Conservation (phyloP, 64 coral and sea anemone species). For the Hydrozoanthus tunicans region DNA sequence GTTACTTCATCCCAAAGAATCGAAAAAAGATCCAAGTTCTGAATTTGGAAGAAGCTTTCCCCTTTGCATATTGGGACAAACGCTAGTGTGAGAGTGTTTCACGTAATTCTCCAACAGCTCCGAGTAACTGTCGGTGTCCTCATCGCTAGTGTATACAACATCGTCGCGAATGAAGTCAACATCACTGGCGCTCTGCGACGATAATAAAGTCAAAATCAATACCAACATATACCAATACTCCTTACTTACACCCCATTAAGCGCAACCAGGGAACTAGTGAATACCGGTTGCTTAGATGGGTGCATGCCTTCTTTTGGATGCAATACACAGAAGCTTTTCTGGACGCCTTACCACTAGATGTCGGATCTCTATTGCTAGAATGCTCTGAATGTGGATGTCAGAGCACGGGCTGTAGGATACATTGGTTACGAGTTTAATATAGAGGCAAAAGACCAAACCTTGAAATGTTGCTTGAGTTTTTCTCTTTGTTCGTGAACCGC, state of each 20-base stretch:
- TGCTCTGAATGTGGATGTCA: too few species aligned
- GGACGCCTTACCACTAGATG: too few species aligned
- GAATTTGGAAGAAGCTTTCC: slow-evolving; percentile 19
- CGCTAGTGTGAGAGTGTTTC: slow-evolving; percentile 22
- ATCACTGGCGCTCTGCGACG: not conserved
- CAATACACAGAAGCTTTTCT: too few species aligned
- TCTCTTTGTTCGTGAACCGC: too few species aligned
- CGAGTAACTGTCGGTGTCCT: not conserved
- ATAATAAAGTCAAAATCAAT: not conserved
- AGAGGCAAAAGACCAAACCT: too few species aligned
- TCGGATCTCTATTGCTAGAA: too few species aligned
- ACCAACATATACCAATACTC: not conserved
- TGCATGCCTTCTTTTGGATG: too few species aligned
- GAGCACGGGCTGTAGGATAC: too few species aligned
- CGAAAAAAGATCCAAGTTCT: slow-evolving; percentile 16
- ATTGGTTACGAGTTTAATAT: too few species aligned
- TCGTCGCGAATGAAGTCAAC: not conserved
- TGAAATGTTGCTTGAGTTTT: too few species aligned
- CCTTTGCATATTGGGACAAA: slow-evolving; percentile 5
- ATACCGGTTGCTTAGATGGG: too few species aligned
- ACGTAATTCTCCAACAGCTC: not conserved
- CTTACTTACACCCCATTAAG: not conserved
- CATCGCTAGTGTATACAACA: not conserved
- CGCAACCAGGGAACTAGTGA: too few species aligned
- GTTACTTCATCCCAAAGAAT: not conserved